These are phyloP conservation scores for Drosophila bunnanda DNA, from an alignment of 2,888 invertebrate genomes.

Conservation along the genomic window DNA sequence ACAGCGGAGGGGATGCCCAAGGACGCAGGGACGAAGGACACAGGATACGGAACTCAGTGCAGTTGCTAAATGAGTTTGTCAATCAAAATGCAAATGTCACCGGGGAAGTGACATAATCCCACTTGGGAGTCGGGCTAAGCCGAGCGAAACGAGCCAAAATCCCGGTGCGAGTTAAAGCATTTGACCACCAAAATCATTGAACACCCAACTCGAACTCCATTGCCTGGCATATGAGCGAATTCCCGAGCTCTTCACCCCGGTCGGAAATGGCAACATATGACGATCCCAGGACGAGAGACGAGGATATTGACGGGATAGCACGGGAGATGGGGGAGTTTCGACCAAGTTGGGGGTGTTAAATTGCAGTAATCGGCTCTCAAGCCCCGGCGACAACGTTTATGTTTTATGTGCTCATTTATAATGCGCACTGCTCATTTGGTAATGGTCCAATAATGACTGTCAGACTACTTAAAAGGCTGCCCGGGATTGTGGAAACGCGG, in stretches of 20 bases:
- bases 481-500: constrained; percentile 72
- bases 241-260: constrained; percentile 49
- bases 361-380: constrained; percentile 82
- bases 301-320: constrained; percentile 14
- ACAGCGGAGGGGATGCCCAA: not conserved
- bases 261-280: constrained; percentile 74
- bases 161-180: constrained; percentile 81
- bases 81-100: constrained; percentile 84
- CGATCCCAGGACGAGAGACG: constrained; percentile 24
- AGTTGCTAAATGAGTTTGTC: constrained; percentile 78
- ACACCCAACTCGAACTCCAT: constrained; percentile 22
- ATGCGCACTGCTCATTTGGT: constrained; percentile 79
- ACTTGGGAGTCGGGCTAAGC: constrained; percentile 81
- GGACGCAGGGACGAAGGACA: constrained; percentile 9
- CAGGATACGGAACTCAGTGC: constrained; percentile 20
- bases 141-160: constrained; percentile 73
- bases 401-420: constrained; percentile 81
- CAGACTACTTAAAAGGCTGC: constrained; percentile 57
- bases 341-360: constrained; percentile 69
- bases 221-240: constrained; percentile 63
- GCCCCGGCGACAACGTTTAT: constrained; percentile 77
- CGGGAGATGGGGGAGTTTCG: constrained; percentile 10
- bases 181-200: constrained; percentile 69
- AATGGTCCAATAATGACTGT: constrained; percentile 81
- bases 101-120: constrained; percentile 83